A percentile compares a stretch with the other conserved stretches of the same genome.
These are phyloP conservation scores for Timema cristinae DNA, from an alignment of 2,888 invertebrate genomes.

Conservation along the genomic window DNA sequence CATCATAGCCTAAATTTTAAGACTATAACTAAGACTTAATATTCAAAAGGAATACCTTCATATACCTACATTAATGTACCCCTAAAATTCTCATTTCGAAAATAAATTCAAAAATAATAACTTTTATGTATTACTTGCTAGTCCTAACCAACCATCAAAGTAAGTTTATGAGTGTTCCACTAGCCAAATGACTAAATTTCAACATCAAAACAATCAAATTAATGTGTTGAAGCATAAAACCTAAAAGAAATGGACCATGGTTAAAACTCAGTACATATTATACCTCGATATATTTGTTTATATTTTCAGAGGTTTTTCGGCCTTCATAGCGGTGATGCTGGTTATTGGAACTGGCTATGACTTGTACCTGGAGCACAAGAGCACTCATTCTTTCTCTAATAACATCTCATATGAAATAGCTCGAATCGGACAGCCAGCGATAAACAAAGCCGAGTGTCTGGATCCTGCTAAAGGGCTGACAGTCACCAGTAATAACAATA, in stretches of 20 bases:
- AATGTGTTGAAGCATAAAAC: too few relatives aligned
- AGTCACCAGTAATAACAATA: not conserved
- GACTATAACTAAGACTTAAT: too few relatives aligned
- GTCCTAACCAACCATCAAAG: too few relatives aligned
- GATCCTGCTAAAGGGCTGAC: not conserved
- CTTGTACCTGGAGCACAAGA: slow-evolving; percentile 46
- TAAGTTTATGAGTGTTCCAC: too few relatives aligned
- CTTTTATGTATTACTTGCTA: too few relatives aligned
- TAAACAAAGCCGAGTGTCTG: not conserved
- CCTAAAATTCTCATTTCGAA: too few relatives aligned
- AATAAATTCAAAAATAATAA: too few relatives aligned
- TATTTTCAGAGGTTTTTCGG: slow-evolving; percentile 50
- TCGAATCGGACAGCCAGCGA: not conserved
- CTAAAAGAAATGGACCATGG: not conserved
- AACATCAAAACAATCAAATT: too few relatives aligned
- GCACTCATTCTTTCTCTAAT: slow-evolving; percentile 21
- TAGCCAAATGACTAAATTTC: too few relatives aligned
- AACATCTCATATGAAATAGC: slow-evolving; percentile 28
- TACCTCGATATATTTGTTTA: slow-evolving; percentile 9
- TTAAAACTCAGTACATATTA: not conserved
- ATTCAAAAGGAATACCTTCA: too few relatives aligned
- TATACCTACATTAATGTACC: too few relatives aligned
- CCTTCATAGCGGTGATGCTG: slow-evolving; percentile 54
- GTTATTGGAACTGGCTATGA: slow-evolving; percentile 68
- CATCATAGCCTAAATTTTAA: too few relatives aligned